Evolutionary conservation across 1,140 invertebrate genomes (phyloP), one percentile per base, ranked within the genome.

Genomic region (Megalonaias nervosa): DNA sequence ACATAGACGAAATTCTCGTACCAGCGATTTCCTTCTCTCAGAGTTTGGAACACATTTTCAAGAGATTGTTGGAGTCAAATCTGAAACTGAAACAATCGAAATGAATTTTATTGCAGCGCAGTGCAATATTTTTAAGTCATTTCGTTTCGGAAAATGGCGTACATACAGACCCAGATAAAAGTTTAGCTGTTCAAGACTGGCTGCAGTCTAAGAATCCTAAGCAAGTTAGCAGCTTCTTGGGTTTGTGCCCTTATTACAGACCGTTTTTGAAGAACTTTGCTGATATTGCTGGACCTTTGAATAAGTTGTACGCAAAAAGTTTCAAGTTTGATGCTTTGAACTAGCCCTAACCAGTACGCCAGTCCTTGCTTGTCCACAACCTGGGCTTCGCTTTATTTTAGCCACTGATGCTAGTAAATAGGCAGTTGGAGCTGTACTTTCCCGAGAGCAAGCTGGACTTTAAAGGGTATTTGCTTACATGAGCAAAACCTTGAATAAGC

Each of bases 61-160:
- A 72, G 62, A 38, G 68, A 56, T 59, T 81, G 11, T 31, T 56
- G 55, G 26, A 75, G 58, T 67, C 72, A 60, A 68, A 69, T 12
- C 55, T 79, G 12, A 81, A 81, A 23, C n/a, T 72, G 5, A 81
- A 81, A 64, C 68, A 77, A 21, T 68, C 67, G 6, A 81, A 79
- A 57, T 79, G 80, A 3, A 11, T 14, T 4, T 68, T 79, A 11
- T 74, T 87, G 26, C 78, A 88, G 60, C 78, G 48, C 21, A 21
- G 58, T 21, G 60, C 84, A 9, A 31, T 26, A 17, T 84, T 81
- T 64, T 31, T 31, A 31, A 4, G 26, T 0, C 26, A 1, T 1
- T 2, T 31, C 26, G 26, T 31, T 31, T 31, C 26, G 26, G 26
- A 31, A 31, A 4, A 31, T 31, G 26, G 26, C 2, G 4, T 31